Evolutionary conservation across 2,797 vertebrate genomes (phyloP), one percentile per base, ranked within the genome.

Genomic region (Phaenicophaeus curvirostris): DNA sequence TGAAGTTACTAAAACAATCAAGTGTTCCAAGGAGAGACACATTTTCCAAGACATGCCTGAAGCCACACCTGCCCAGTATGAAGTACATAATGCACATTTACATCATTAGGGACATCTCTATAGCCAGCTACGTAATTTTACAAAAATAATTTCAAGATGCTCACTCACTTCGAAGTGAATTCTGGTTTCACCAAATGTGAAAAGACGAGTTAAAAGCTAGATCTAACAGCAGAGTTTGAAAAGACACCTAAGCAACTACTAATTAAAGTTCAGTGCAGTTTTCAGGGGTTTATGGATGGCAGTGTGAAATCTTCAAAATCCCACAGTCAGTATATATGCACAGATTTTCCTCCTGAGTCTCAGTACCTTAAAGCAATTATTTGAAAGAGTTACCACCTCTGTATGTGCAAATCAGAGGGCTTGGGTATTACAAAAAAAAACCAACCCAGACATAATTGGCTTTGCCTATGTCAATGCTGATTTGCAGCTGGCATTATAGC

Each of bases 121-220:
- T 5, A 80, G 54, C 51, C 53, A 62, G 31, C 48, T 66, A 78
- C 13, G 25, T 76, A 23, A 50, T 86, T 76, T 91, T 94, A 93
- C 80, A 96, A 86, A 95, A 94, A 84, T 91, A 95, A 79, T 77
- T 93, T 63, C 58, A 67, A 90, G 96, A 82, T 20, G 41, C 50
- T 78, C 2, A 1, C 61, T 80, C 24, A 69, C 55, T 58, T 89
- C 42, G 35, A 94, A 80, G 46, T 58, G 68, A 88, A 80, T 79
- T 76, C 67, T 80, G 69, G 65, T 87, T 85, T 81, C 3, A 3
- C 8, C 6, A 4, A 61, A 80, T 23, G 61, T 25, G 63, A 75
- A 94, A 96, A 42, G 69, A 62, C 39, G 53, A 39, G 69, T 69
- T 68, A 63, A 69, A 84, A 82, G 42, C 4, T 54, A 86, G 75